phyloP scores from a whole-genome alignment of 2,797 vertebrate genomes.

The Caiman crocodilus region DNA sequence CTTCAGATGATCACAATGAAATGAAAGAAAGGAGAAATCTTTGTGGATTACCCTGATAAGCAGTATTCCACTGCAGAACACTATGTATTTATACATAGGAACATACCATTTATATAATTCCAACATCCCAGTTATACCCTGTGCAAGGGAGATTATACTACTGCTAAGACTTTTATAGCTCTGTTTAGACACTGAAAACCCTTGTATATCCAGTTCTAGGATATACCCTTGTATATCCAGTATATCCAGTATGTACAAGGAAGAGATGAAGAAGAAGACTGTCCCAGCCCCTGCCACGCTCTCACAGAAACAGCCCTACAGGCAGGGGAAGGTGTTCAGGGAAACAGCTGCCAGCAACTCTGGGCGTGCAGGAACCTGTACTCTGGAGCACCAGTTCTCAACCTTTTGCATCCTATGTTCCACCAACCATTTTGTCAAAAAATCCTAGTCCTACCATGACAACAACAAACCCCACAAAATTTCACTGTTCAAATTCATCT shows the following conservation, averaged over 20 bases:
- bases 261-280: neutral
- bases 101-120: neutral
- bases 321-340: too few relatives aligned
- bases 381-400: too few relatives aligned
- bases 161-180: neutral
- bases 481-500: too few relatives aligned
- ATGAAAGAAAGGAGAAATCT: neutral
- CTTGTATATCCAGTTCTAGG: neutral
- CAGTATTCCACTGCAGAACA: neutral
- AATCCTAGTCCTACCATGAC: too few relatives aligned
- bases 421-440: too few relatives aligned
- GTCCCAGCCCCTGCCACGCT: too few relatives aligned
- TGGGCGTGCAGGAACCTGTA: too few relatives aligned
- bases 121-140: neutral
- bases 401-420: too few relatives aligned
- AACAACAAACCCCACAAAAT: too few relatives aligned
- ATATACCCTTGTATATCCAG: neutral
- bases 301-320: too few relatives aligned
- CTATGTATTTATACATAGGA: neutral
- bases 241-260: fast-evolving
- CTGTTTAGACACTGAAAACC: neutral
- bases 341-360: too few relatives aligned
- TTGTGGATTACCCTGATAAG: neutral
- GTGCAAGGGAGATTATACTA: neutral
- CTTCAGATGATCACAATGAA: neutral